Evolutionary conservation across 2,797 vertebrate species (phyloP), one percentile per base, ranked within the genome.

Genomic region (Cygnus olor): DNA sequence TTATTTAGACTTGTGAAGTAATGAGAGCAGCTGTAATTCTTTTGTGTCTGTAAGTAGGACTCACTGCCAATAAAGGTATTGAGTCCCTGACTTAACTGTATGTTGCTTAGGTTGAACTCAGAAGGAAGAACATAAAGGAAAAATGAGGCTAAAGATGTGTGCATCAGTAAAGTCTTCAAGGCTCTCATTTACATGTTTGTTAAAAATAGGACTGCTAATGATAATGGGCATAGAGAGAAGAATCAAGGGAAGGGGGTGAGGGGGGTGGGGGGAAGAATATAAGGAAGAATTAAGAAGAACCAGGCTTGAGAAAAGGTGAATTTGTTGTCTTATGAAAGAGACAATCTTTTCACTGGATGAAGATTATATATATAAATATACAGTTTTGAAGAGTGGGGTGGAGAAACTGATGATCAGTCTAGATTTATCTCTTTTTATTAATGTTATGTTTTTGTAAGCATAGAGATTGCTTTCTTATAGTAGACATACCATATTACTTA

Each of bases 371-470:
- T 34, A 11, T 44, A 42, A 30, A 32, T 30, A 7, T 82, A 25
- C 40, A 3, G 16, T 68, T 93, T 94, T 65, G 34, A 92, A 68
- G 68, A 71, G 8, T 17, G 27, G 8, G 9, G 10, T 81, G n/a
- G 0, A 0, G 60, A 79, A 90, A 74, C 20, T 54, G 54, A 88
- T 66, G 32, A 65, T 90, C 51, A 72, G 3, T 82, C 36, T 68
- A 70, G 38, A 85, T 56, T 88, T 72, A 14, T 51, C 36, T 89
- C 22, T 91, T 89, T 88, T 81, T 77, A 82, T 88, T 80, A 64
- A 47, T n/a, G 5, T 51, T 44, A 38, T 54, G 5, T 30, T 92
- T 93, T 60, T 84, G 38, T 81, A 66, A 92, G 38, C 77, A 58
- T 27, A 63, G n/a, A 88, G 13, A 70, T 76, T 88, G 93, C 42